phyloP scores from a whole-genome alignment of 1,140 invertebrate species.

The Drosophila auraria region DNA sequence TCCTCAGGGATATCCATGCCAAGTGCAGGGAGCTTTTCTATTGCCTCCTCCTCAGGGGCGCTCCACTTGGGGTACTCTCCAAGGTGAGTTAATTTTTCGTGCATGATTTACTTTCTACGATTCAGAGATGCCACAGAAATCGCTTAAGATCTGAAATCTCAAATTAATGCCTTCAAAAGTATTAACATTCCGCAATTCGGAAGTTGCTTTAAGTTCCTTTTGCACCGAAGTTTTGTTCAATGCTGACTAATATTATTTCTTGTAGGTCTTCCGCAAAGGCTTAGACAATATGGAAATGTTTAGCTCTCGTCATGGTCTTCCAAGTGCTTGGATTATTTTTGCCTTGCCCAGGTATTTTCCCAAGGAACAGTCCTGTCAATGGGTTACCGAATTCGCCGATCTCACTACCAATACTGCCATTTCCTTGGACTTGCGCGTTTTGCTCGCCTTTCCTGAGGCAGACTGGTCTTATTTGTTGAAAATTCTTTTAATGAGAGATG shows the following conservation, averaged over 20 bases:
- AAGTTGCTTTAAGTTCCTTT: no score
- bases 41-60: constrained; percentile 89
- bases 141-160: no score
- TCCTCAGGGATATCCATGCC: constrained; percentile 90
- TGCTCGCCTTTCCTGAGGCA: constrained; percentile 91
- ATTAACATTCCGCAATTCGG: no score
- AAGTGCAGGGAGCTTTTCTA: constrained; percentile 91
- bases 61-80: constrained; percentile 89
- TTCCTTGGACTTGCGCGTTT: constrained; percentile 89
- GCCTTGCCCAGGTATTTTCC: constrained; percentile 88
- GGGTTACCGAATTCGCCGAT: constrained; percentile 85
- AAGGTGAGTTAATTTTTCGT: constrained; percentile 86
- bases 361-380: constrained; percentile 83
- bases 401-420: constrained; percentile 87
- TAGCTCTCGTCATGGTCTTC: constrained; percentile 85
- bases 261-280: constrained; percentile 87
- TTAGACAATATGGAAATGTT: constrained; percentile 86
- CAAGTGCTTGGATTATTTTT: constrained; percentile 89
- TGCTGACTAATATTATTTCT: background rate
- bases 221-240: background rate
- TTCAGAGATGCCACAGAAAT: no score
- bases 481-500: constrained; percentile 89
- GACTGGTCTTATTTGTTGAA: constrained; percentile 91
- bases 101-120: no score
- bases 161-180: no score